Percentiles rank a stretch among this genome's conserved stretches.
Conservation (phyloP, 2,888 invertebrate species). For the Pseudanteris insignis region DNA sequence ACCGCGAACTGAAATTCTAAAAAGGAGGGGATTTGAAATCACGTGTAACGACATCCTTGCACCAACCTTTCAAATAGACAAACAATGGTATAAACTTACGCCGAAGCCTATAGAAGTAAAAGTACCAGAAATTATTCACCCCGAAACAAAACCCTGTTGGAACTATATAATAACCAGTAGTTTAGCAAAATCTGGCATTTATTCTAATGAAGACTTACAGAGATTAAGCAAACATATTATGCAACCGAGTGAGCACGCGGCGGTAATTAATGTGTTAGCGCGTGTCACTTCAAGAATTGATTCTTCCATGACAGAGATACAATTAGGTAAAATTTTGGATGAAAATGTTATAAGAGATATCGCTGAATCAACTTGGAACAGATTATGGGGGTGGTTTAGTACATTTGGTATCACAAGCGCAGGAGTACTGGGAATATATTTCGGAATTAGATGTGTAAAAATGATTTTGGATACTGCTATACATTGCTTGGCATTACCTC, state of each 20-base stretch:
- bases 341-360: neutral
- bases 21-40: too few relatives aligned
- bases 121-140: neutral
- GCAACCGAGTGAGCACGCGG: constrained; percentile 1
- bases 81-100: neutral
- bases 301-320: neutral
- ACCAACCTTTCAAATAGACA: neutral
- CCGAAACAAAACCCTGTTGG: neutral
- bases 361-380: neutral
- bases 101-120: neutral
- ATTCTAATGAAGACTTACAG: neutral
- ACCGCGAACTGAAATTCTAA: too few relatives aligned
- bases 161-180: neutral
- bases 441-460: neutral
- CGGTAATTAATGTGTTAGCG: neutral
- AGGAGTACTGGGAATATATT: neutral
- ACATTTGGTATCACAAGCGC: neutral
- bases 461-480: constrained; percentile 1
- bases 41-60: neutral
- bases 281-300: neutral
- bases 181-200: constrained; percentile 3
- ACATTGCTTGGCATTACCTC: constrained; percentile 1
- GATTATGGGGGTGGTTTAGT: neutral
- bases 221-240: neutral
- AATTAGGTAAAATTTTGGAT: neutral